Conservation (phyloP, 2,113 vertebrate species). For the Camelus dromedarius region DNA sequence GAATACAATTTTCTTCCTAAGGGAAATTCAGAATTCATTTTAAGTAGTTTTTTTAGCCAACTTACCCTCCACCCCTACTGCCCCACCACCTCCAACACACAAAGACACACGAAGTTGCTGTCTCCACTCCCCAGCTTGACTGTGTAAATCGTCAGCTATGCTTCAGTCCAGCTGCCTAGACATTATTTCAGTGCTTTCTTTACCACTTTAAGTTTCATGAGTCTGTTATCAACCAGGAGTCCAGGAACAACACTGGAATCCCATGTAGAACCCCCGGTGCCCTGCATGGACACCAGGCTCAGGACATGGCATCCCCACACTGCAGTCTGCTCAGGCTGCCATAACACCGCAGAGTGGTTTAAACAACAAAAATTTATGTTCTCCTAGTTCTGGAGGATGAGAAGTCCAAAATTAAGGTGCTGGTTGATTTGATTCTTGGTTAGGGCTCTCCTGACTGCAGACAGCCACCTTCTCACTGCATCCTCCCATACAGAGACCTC, state of each 20-base stretch:
- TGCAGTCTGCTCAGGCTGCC: background rate
- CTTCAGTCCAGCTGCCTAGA: background rate
- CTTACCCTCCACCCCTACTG: too few relatives aligned
- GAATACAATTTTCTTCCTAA: background rate
- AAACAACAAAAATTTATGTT: background rate
- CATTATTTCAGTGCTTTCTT: background rate
- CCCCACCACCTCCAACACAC: rapidly evolving
- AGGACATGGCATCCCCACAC: background rate
- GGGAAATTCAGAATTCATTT: slow-evolving; percentile 7
- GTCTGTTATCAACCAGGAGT: background rate
- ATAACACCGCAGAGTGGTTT: background rate
- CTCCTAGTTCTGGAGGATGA: background rate
- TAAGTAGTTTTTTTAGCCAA: background rate
- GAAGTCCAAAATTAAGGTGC: background rate
- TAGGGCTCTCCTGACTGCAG: background rate
- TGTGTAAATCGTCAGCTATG: background rate
- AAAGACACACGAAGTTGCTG: background rate
- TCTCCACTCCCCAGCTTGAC: background rate
- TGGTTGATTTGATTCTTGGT: background rate
- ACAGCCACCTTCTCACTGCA: background rate
- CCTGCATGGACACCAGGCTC: background rate
- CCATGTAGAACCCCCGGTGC: background rate
- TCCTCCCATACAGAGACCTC: background rate
- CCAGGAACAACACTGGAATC: background rate
- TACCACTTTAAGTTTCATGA: background rate